Base-by-base conservation (phyloP, 2,113 vertebrate species). In the Crocuta crocuta region DNA sequence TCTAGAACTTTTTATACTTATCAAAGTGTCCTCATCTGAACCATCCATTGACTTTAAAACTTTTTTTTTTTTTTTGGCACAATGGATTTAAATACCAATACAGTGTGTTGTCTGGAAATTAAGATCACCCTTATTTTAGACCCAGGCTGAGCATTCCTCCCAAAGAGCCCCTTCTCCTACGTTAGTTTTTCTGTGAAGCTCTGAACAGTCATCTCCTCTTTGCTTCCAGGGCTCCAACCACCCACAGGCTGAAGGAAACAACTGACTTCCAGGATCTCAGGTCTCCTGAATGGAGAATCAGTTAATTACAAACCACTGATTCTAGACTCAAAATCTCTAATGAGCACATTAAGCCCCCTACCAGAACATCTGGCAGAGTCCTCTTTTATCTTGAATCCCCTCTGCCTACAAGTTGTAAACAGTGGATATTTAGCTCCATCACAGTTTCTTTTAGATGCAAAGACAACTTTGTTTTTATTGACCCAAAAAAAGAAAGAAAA, bases 381-480 rank as follows among this genome's bases (percentile, higher is more conserved):
- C 66, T 87, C 70, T 63, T 94, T 94, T n/a, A 65, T 61, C 31
- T 92, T 73, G 65, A 90, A 63, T 73, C 10, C 9, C 79, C 35
- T 84, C 48, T 82, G 63, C 61, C 76, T 78, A 89, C 48, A 31
- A 97, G 90, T 74, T 66, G 5, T 76, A 76, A 95, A 94, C 50
- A 74, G 4, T 58, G 70, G 39, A 45, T 87, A 23, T 39, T 92
- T 74, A 79, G 35, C 43, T 92, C 88, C 45, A 73, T 17, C 26
- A 89, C 19, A 28, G 71, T 78, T 91, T 76, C 39, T 90, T 92
- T 79, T 84, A 95, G 92, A 82, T 19, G 16, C 48, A 93, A 94
- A 95, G 35, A 89, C 24, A 78, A 92, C 81, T 58, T 95, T 91
- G 65, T 53, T 94, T 94, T 87, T 61, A 94, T 7, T 80, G 82